Evolutionary conservation across 2,888 invertebrate species (phyloP).

Genomic region (Euplagia quadripunctaria): DNA sequence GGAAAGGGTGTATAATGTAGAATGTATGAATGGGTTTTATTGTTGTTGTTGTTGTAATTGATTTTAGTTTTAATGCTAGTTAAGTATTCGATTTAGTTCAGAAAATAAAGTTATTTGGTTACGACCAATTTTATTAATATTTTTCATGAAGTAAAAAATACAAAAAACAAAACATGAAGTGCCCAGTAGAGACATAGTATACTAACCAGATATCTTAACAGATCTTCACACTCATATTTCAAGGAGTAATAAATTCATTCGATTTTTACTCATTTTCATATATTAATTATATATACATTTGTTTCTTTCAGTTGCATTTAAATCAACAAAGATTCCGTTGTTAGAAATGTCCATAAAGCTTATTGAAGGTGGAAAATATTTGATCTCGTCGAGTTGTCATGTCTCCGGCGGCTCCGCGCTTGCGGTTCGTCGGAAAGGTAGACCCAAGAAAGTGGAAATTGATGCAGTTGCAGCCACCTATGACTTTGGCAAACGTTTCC

Average conservation of each 20-base stretch:
- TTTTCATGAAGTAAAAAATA: too few species aligned
- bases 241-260: too few species aligned
- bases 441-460: slow-evolving; percentile 11
- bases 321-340: background rate
- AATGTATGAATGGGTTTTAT: too few species aligned
- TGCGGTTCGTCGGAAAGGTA: slow-evolving; percentile 1
- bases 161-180: too few species aligned
- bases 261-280: background rate
- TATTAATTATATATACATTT: background rate
- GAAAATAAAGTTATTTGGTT: background rate
- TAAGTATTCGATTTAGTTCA: background rate
- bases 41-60: too few species aligned
- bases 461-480: slow-evolving; percentile 1
- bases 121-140: background rate
- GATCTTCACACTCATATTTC: background rate
- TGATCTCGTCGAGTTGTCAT: slow-evolving; percentile 8
- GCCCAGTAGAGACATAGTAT: too few species aligned
- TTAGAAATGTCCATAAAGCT: slow-evolving; percentile 14
- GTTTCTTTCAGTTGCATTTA: slow-evolving; percentile 3
- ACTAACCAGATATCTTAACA: background rate
- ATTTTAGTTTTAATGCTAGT: too few species aligned
- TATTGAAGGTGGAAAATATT: background rate
- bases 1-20: too few species aligned
- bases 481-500: slow-evolving; percentile 1
- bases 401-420: background rate